Base-by-base conservation (phyloP, 2,797 vertebrate species). In the Lagodon rhomboides region DNA sequence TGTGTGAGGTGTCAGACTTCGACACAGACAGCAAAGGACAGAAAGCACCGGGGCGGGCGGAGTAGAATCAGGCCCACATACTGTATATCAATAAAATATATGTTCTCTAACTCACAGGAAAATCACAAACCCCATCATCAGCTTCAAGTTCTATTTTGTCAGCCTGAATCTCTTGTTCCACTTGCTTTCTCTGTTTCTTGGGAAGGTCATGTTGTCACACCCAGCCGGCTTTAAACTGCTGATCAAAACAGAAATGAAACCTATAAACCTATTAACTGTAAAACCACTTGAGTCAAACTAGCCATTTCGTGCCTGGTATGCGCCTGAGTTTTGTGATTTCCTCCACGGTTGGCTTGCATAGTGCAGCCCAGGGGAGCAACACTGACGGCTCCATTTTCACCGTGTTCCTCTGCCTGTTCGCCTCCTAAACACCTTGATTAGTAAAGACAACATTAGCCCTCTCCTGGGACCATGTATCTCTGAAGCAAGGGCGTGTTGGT, bases 361-460 rank as follows among this genome's bases (percentile, higher is more conserved):
- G 85, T 51, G 54, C 60, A 22, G 75, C 79, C 86, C 86, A 51
- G 53, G 84, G 86, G 84, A 87, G 18, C 70, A 27, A 47, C 72
- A 17, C 77, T 84, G 89, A 80, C 47, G 58, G 80, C 88, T 92
- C 79, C 55, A 73, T 92, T 88, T 87, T 62, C 83, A 17, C 68
- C 7, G 55, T 13, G 62, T 71, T 79, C 46, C 65, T 83, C 76
- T 30, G 53, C 69, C 51, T 30, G 73, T 77, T 87, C 71, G n/a
- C 75, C 68, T 74, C 54, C 73, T 77, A 72, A 91, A 86, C 85
- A 82, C 90, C 79, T 79, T 83, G 86, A 92, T 90, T 89, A 89
- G 86, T 60, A 87, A 86, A 87, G 85, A 90, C 86, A 92, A 85
- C 83, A 85, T 85, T 77, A 73, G 69, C 61, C 67, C 27, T 81